Base-by-base conservation (phyloP, 2,888 invertebrate genomes). In the Zaprionus bogoriensis region DNA sequence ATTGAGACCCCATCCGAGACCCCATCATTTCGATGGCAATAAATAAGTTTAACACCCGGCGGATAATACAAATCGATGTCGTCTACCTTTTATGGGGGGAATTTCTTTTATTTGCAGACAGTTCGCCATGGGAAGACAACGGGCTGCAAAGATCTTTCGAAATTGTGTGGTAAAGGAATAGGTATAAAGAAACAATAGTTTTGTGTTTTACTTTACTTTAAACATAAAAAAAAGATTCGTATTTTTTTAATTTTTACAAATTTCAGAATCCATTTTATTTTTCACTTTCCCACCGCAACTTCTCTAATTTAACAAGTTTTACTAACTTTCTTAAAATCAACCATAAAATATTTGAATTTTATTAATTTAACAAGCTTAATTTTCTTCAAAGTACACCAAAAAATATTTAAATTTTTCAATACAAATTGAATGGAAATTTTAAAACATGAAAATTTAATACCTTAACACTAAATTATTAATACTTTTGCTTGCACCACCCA, bases 11-110 rank as follows among this genome's bases (percentile, higher is more conserved):
- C n/a, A 66, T 80, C 77, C 63, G 75, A 77, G 74, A 71, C 44
- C 68, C 76, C 82, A 88, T 79, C 73, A 82, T 74, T 81, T 79
- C 62, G 58, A 44, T 66, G 65, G 60, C 66, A 71, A 85, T 85
- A 77, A 81, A 86, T 87, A 81, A 85, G 74, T 74, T 70, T 67
- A 83, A 74, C 87, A 77, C 87, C 64, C 67, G 17, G 53, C 28
- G 47, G 45, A 25, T 32, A 41, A 5, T 42, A 39, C 22, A 32
- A 14, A 42, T 12, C n/a, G 19, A n/a, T 20, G 25, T n/a, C 23
- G n/a, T 28, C 0, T 14, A 14, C 3, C 32, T 1, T 36, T 17
- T 32, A 14, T 9, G 3, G 6, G 32, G 6, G 30, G 12, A 2
- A 32, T 14, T 32, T 32, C 14, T 3, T 12, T 30, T 30, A 30